Conservation (phyloP, 2,888 invertebrate species). For the Acanthosepion pharaonis region DNA sequence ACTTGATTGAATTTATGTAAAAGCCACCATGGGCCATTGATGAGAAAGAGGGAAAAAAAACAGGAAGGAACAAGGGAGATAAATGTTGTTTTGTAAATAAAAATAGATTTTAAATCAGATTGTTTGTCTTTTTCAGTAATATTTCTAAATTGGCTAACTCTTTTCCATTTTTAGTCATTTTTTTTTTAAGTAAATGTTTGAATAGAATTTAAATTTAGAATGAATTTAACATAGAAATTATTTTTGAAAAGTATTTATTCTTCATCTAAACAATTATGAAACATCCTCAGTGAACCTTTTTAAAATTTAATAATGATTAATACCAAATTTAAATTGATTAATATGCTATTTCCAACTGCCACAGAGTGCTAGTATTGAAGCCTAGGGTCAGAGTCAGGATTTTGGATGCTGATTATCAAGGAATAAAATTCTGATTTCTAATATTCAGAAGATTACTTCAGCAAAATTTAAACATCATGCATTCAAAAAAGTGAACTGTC, state of each 20-base stretch:
- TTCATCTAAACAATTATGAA: neutral
- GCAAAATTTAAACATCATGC: too few relatives aligned
- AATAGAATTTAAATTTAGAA: neutral
- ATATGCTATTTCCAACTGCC: too few relatives aligned
- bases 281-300: neutral
- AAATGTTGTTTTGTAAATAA: neutral
- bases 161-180: too few relatives aligned
- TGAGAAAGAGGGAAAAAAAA: neutral
- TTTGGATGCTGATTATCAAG: too few relatives aligned
- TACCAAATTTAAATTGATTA: too few relatives aligned
- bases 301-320: too few relatives aligned
- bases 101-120: neutral
- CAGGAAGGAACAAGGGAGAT: neutral
- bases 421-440: too few relatives aligned
- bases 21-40: neutral
- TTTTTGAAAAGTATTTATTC: neutral
- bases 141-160: neutral
- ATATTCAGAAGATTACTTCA: too few relatives aligned
- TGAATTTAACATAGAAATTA: neutral
- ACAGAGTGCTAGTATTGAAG: too few relatives aligned
- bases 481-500: too few relatives aligned
- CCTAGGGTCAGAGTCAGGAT: too few relatives aligned
- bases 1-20: neutral
- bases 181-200: too few relatives aligned
- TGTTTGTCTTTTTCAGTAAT: neutral